Conservation (phyloP, 1,140 invertebrate genomes). For the Atta cephalotes region DNA sequence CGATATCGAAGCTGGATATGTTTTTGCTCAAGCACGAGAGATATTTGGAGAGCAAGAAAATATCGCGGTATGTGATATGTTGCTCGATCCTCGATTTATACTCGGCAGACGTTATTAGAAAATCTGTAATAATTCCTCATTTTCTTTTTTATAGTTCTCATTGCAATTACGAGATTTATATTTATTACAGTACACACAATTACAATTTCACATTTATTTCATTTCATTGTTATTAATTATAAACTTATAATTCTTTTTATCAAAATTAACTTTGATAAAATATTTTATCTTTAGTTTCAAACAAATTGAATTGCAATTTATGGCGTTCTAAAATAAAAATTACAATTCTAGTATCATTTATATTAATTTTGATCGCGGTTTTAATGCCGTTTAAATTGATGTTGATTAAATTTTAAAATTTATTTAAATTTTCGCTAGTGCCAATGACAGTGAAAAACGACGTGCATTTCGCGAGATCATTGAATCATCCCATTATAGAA, state of each 20-base stretch:
- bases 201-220: neutral
- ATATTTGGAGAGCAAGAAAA: conserved; percentile 69
- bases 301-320: conserved; percentile 11
- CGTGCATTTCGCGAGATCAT: neutral
- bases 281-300: neutral
- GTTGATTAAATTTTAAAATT: neutral
- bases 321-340: conserved; percentile 22
- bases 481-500: neutral
- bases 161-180: neutral
- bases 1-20: conserved; percentile 67
- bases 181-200: neutral
- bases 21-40: conserved; percentile 63
- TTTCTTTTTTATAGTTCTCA: neutral
- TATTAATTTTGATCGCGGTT: neutral
- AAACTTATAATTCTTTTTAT: conserved; percentile 3
- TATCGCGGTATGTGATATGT: conserved; percentile 17
- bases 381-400: neutral
- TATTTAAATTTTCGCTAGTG: conserved; percentile 1
- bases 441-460: conserved; percentile 15
- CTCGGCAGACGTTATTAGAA: neutral
- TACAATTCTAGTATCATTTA: neutral
- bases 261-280: neutral
- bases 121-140: neutral
- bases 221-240: neutral
- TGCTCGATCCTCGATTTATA: neutral